Evolutionary conservation across 2,888 invertebrate species (phyloP).

Genomic region (Epinotia brunnichana): DNA sequence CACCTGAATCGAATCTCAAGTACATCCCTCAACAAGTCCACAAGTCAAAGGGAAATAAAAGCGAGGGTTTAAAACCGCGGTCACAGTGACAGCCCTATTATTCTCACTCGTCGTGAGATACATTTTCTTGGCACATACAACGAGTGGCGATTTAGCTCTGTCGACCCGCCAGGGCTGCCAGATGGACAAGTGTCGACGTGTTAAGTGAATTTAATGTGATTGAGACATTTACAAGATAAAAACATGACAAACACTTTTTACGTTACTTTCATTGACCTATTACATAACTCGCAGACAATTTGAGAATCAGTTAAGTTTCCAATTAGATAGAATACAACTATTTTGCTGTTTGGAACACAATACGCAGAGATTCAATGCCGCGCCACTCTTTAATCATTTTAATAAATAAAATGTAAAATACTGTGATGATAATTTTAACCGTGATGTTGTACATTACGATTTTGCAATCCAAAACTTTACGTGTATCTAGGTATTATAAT

Average conservation of each 20-base stretch:
- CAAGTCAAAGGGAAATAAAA: conserved; percentile 47
- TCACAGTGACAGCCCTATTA: conserved; percentile 73
- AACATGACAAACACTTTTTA: neutral
- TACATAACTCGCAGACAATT: too few species aligned
- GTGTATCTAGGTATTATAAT: neutral
- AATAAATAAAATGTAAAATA: too few species aligned
- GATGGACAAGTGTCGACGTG: neutral
- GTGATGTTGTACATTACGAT: too few species aligned
- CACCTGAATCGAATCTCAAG: conserved; percentile 38
- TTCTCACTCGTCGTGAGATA: conserved; percentile 79
- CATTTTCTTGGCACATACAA: conserved; percentile 77
- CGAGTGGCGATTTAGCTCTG: conserved; percentile 79
- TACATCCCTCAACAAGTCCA: conserved; percentile 17
- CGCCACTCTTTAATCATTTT: neutral
- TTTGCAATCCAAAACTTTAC: neutral
- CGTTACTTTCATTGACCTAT: too few species aligned
- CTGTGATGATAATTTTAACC: too few species aligned
- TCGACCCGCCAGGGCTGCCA: conserved; percentile 56
- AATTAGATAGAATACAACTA: too few species aligned
- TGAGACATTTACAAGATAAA: neutral
- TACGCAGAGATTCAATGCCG: too few species aligned
- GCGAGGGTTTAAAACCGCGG: conserved; percentile 66
- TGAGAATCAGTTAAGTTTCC: too few species aligned
- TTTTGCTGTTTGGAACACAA: neutral
- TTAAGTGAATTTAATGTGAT: conserved; percentile 1